Conservation (phyloP, 2,888 invertebrate genomes). For the Yponomeuta malinellus region DNA sequence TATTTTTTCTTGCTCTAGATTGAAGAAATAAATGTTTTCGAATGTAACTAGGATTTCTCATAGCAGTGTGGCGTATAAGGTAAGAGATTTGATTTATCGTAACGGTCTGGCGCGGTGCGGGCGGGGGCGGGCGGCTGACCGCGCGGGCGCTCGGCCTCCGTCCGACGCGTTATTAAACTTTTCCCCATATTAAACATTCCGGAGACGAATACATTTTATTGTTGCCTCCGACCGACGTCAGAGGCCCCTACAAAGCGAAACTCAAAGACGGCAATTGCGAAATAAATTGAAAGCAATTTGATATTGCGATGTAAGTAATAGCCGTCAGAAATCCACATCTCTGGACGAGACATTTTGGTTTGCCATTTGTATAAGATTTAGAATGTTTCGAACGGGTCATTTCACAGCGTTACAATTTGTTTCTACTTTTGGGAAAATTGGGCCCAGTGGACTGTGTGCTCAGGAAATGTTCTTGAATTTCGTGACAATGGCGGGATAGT, state of each 20-base stretch:
- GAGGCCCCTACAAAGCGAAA: conserved; percentile 75
- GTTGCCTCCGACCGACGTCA: conserved; percentile 74
- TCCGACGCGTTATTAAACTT: conserved; percentile 77
- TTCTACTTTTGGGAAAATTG: conserved; percentile 9
- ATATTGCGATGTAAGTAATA: conserved; percentile 76
- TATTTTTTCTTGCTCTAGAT: neutral
- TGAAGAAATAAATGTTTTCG: conserved; percentile 47
- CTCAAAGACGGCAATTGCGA: conserved; percentile 77
- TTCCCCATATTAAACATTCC: conserved; percentile 78
- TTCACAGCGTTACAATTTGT: conserved; percentile 29
- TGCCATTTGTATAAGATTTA: conserved; percentile 47
- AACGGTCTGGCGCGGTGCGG: conserved; percentile 45
- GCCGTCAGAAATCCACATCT: conserved; percentile 63
- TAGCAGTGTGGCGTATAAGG: conserved; percentile 47
- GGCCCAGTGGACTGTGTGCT: conserved; percentile 2
- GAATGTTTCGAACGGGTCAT: conserved; percentile 54
- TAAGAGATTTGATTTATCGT: conserved; percentile 74
- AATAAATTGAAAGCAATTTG: conserved; percentile 77
- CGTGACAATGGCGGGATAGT: neutral
- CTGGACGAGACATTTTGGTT: conserved; percentile 63
- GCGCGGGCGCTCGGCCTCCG: conserved; percentile 39
- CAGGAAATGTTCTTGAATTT: neutral
- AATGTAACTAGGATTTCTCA: conserved; percentile 68
- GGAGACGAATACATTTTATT: conserved; percentile 77
- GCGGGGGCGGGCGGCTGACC: conserved; percentile 49